Conservation (phyloP, 2,113 vertebrate species). For the Perognathus longimembris region DNA sequence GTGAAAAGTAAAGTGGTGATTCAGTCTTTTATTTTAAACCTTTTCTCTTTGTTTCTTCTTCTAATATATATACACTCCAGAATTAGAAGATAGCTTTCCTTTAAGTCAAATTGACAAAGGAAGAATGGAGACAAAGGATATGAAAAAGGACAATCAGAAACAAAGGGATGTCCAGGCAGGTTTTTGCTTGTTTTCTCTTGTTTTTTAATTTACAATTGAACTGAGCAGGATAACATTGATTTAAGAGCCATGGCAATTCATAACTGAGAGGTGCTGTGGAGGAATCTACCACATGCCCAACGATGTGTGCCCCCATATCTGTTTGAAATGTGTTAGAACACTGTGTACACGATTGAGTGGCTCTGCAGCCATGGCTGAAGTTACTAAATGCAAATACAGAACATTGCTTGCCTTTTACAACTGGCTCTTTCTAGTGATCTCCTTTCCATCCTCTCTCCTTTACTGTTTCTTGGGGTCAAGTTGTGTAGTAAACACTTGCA, state of each 20-base stretch:
- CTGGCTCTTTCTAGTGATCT: neutral
- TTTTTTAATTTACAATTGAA: conserved; percentile 72
- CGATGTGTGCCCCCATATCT: neutral
- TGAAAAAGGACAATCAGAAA: neutral
- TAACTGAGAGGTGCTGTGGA: neutral
- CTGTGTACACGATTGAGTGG: neutral
- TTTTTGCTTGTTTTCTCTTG: conserved; percentile 46
- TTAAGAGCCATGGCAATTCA: conserved; percentile 25
- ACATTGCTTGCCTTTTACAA: neutral
- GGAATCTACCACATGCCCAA: neutral
- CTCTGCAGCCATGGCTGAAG: neutral
- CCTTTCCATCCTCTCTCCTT: neutral
- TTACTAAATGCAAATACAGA: neutral
- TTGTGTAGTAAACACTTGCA: accelerated
- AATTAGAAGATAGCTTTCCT: neutral
- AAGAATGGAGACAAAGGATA: neutral
- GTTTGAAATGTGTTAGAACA: neutral
- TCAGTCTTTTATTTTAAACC: conserved; percentile 36
- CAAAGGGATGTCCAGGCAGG: conserved; percentile 11
- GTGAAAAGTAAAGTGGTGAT: neutral
- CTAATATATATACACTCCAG: neutral
- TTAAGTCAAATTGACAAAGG: conserved; percentile 65
- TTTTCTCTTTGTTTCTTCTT: neutral
- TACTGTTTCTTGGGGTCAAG: neutral
- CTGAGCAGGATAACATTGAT: conserved; percentile 23